Evolutionary conservation across 2,888 invertebrate genomes (phyloP).

Genomic region (Philopedon plagiatum): DNA sequence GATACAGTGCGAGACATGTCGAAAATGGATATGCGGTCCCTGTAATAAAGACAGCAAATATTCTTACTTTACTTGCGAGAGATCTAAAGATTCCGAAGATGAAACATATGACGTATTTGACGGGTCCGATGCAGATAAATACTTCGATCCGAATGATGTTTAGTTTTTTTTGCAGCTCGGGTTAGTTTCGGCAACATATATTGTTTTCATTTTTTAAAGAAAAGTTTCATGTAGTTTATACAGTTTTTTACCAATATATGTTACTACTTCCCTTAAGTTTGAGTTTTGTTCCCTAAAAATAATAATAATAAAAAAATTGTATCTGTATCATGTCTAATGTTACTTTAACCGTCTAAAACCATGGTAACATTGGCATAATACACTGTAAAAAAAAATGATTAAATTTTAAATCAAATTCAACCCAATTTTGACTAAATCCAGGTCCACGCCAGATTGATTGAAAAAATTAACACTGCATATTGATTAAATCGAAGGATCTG

Average conservation of each 20-base stretch:
- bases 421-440: too few relatives aligned
- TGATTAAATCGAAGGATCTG: too few relatives aligned
- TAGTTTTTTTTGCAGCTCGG: conserved; percentile 9
- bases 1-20: too few relatives aligned
- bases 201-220: conserved; percentile 4
- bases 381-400: too few relatives aligned
- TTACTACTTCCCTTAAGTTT: neutral
- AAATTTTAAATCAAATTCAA: too few relatives aligned
- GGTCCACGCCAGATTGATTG: too few relatives aligned
- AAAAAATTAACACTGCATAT: too few relatives aligned
- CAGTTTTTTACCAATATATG: conserved; percentile 2
- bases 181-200: neutral
- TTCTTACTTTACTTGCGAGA: conserved; percentile 22
- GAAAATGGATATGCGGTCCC: too few relatives aligned
- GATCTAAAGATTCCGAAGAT: conserved; percentile 31
- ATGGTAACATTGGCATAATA: too few relatives aligned
- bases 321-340: too few relatives aligned
- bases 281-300: conserved; percentile 2
- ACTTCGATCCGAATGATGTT: conserved; percentile 33
- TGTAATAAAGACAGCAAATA: conserved; percentile 26
- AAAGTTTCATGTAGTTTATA: conserved; percentile 4
- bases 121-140: conserved; percentile 32
- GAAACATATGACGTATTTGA: conserved; percentile 23
- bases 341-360: too few relatives aligned
- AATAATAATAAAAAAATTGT: too few relatives aligned